Conservation (phyloP, 2,797 vertebrate genomes). For the Orientallactaga sibirica region DNA sequence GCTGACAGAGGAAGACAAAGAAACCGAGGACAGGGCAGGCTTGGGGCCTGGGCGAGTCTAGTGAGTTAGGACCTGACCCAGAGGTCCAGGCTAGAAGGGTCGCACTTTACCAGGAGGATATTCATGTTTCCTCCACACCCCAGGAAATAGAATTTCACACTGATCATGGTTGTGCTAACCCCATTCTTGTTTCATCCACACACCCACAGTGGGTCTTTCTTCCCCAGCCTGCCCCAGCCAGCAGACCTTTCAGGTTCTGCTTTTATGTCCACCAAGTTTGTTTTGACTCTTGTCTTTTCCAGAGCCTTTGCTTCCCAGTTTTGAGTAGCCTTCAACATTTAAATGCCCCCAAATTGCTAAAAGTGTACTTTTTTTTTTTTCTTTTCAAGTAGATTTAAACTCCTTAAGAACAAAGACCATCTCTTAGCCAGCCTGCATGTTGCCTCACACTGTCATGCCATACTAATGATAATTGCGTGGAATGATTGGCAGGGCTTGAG, state of each 20-base stretch:
- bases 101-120: not conserved
- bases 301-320: not conserved
- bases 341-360: not conserved
- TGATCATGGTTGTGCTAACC: fast-evolving
- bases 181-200: fast-evolving
- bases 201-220: not conserved
- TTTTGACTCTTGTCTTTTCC: not conserved
- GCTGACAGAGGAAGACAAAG: not conserved
- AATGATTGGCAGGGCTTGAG: not conserved
- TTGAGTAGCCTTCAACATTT: not conserved
- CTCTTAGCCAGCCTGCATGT: not conserved
- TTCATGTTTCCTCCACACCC: not conserved
- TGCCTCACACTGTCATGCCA: not conserved
- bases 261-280: not conserved
- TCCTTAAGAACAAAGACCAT: not conserved
- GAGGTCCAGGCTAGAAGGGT: not conserved
- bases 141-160: not conserved
- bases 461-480: not conserved
- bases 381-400: not conserved
- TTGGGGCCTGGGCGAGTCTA: not conserved
- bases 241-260: not conserved
- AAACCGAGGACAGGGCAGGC: not conserved
- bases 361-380: not conserved
- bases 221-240: not conserved
- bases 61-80: not conserved